A percentile compares a stretch with the other conserved stretches of the same genome.
Evolutionary conservation across 2,113 vertebrate genomes (phyloP).

Genomic region (Phalacrocorax pelagicus): DNA sequence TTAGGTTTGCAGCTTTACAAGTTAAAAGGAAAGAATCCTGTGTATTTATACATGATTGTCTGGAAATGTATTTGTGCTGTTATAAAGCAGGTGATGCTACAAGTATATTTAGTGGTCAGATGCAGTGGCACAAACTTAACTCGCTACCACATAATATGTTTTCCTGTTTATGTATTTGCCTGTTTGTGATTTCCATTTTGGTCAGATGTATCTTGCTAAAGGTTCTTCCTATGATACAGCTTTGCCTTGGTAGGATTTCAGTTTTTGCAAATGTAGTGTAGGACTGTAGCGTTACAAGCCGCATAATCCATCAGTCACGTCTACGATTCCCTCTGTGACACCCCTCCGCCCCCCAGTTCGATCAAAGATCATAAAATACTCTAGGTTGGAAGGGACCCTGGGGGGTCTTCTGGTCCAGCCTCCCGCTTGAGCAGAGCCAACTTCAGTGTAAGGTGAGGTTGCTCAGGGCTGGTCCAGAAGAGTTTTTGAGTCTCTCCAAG

Average conservation of each 20-base stretch:
- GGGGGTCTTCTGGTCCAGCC: neutral
- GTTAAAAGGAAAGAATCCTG: conserved; percentile 23
- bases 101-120: neutral
- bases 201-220: neutral
- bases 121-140: neutral
- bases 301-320: neutral
- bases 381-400: neutral
- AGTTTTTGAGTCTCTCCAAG: neutral
- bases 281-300: neutral
- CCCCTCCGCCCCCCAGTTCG: neutral
- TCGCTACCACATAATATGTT: neutral
- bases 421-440: neutral
- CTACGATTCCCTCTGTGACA: neutral
- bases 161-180: neutral
- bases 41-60: neutral
- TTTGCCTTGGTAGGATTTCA: neutral
- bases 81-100: conserved; percentile 10
- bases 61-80: neutral
- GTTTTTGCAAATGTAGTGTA: neutral
- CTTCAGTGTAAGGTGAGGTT: neutral
- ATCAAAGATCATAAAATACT: neutral
- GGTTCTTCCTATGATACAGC: neutral
- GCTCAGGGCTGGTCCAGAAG: neutral
- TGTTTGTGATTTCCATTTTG: neutral
- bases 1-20: conserved; percentile 25